Percentiles rank a stretch among this genome's conserved stretches.
These are phyloP conservation scores for Anas platyrhynchos DNA, from an alignment of 2,113 vertebrate genomes.

Conservation along the genomic window DNA sequence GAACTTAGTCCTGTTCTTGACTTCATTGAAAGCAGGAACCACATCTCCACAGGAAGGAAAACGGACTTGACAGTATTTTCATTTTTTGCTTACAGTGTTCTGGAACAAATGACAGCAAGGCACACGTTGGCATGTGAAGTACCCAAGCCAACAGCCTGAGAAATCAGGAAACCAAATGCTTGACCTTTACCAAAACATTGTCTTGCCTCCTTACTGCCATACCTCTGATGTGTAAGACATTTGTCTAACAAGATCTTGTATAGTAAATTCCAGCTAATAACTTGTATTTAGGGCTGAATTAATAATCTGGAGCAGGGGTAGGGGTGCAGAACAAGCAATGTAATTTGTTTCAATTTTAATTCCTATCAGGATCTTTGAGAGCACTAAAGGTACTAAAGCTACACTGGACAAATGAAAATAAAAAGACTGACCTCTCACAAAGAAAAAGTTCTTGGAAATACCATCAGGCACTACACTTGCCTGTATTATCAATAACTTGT, in stretches of 20 bases:
- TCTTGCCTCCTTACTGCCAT: neutral
- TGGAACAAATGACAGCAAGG: neutral
- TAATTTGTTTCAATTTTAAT: neutral
- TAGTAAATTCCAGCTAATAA: neutral
- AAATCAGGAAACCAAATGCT: neutral
- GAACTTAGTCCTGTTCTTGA: neutral
- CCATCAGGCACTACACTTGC: neutral
- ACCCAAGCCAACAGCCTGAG: neutral
- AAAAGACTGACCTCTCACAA: neutral
- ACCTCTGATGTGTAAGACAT: fast-evolving
- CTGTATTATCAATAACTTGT: neutral
- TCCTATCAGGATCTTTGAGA: neutral
- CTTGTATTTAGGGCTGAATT: neutral
- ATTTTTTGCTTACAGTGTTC: neutral
- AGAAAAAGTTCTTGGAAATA: neutral
- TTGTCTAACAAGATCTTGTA: neutral
- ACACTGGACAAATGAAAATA: neutral
- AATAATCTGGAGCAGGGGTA: no score
- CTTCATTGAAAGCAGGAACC: neutral
- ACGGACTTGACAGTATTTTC: neutral
- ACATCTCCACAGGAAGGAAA: neutral
- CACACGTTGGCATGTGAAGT: neutral
- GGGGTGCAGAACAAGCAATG: neutral
- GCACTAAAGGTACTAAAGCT: neutral
- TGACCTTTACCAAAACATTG: neutral